Evolutionary conservation across 2,888 invertebrate species (phyloP), one percentile per base, ranked within the genome.

Genomic region (Chorisops tibialis): DNA sequence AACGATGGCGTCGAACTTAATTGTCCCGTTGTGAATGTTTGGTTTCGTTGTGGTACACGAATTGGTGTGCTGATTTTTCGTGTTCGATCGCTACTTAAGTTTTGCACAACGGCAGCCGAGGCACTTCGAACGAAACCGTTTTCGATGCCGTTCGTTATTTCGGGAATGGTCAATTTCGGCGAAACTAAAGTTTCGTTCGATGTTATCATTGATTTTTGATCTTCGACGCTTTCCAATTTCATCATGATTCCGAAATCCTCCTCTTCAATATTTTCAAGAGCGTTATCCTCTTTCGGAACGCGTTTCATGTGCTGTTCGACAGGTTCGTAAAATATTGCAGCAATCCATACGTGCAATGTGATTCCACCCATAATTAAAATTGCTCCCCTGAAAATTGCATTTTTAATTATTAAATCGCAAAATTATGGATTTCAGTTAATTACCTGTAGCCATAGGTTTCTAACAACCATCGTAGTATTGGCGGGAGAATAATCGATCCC

Each of bases 401-500:
- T 67, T 65, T 66, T 66, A 69, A 67, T 67, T 66, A 64, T 43
- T 52, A 9, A 61, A 21, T 14, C 14, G 16, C 14, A 14, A 47
- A 47, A 4, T 9, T 6, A 47, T 12, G 47, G 7, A 1, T 6
- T 3, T 3, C 1, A 18, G 18, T 18, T 4, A 4, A 38, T 79
- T 73, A 88, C 88, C 87, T 85, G 74, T 88, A 90, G 18, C 91
- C 91, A 69, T 88, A 92, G 0, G 81, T 81, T 71, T 86, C 85
- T 16, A 93, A 78, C 61, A 93, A 80, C 69, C 83, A 80, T 56
- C 89, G 80, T 65, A 93, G 79, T 54, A 91, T 80, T 0, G 92
- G 92, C 39, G 93, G 93, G 68, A 93, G 80, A 61, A 93, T 87
- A 70, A 93, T 92, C 45, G 91, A 90, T 12, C 93, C 93, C 67